These are phyloP conservation scores for Psilopsiagon aurifrons DNA, from an alignment of 2,113 vertebrate species.

Conservation along the genomic window DNA sequence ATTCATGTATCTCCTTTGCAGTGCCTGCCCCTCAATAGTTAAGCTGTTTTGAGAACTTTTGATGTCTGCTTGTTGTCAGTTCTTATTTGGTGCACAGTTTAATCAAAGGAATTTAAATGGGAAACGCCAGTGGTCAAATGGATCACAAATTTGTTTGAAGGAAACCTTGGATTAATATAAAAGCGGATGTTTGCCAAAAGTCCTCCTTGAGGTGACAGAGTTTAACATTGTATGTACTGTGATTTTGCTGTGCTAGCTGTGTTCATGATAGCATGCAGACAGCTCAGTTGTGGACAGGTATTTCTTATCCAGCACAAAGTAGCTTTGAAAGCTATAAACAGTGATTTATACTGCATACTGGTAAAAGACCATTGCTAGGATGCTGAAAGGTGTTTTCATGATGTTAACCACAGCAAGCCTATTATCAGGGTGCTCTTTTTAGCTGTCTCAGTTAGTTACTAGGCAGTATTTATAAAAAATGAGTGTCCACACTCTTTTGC, in stretches of 20 bases:
- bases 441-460: neutral
- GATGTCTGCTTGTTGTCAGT: slow-evolving; percentile 26
- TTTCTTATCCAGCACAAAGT: neutral
- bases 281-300: neutral
- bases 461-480: neutral
- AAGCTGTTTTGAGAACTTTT: neutral
- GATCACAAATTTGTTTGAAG: slow-evolving; percentile 15
- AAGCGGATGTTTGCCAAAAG: neutral
- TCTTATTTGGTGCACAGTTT: slow-evolving; percentile 31
- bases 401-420: neutral
- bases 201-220: neutral
- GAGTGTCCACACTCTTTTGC: neutral
- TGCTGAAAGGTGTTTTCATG: neutral
- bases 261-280: neutral
- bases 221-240: neutral
- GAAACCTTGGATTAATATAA: slow-evolving; percentile 26
- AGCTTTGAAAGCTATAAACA: neutral
- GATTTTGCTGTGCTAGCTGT: slow-evolving; percentile 10
- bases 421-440: accelerated
- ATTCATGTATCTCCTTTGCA: neutral
- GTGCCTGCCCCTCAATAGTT: neutral
- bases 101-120: slow-evolving; percentile 39
- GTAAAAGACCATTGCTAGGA: neutral
- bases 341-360: neutral
- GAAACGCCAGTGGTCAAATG: neutral